Evolutionary conservation across 2,888 invertebrate genomes (phyloP).

Genomic region (Nomada flava): DNA sequence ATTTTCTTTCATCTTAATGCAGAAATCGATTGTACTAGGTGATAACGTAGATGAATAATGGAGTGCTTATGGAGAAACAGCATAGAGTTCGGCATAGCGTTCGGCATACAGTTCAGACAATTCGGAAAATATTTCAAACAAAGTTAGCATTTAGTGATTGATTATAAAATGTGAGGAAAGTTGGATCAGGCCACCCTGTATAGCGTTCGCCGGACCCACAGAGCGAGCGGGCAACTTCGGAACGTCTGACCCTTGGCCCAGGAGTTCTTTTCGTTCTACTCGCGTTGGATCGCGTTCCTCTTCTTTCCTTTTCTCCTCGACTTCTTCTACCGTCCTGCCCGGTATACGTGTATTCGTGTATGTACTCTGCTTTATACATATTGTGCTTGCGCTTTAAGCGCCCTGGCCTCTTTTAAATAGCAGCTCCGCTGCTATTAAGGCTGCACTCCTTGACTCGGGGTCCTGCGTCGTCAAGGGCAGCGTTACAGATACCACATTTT

Average conservation of each 20-base stretch:
- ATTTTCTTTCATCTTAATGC: constrained; percentile 58
- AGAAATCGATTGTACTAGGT: constrained; percentile 10
- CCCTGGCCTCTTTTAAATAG: constrained; percentile 79
- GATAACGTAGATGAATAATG: neutral
- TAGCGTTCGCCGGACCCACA: constrained; percentile 74
- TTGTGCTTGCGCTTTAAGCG: constrained; percentile 77
- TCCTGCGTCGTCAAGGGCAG: constrained; percentile 57
- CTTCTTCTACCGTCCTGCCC: constrained; percentile 57
- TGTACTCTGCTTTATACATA: constrained; percentile 71
- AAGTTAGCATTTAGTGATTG: no score
- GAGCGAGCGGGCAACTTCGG: constrained; percentile 79
- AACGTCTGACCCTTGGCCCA: constrained; percentile 81
- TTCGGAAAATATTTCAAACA: neutral
- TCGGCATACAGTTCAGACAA: neutral
- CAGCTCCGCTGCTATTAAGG: no score
- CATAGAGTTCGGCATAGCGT: no score
- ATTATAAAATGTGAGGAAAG: neutral
- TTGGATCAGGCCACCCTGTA: constrained; percentile 64
- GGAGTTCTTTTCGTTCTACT: constrained; percentile 77
- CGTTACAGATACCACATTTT: constrained; percentile 54
- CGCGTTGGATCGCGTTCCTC: constrained; percentile 70
- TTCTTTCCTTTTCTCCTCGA: constrained; percentile 47
- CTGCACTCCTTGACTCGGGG: constrained; percentile 4
- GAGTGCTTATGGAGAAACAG: neutral
- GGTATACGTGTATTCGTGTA: constrained; percentile 16